Conservation (phyloP, 2,113 vertebrate species). For the Aramus guarauna region DNA sequence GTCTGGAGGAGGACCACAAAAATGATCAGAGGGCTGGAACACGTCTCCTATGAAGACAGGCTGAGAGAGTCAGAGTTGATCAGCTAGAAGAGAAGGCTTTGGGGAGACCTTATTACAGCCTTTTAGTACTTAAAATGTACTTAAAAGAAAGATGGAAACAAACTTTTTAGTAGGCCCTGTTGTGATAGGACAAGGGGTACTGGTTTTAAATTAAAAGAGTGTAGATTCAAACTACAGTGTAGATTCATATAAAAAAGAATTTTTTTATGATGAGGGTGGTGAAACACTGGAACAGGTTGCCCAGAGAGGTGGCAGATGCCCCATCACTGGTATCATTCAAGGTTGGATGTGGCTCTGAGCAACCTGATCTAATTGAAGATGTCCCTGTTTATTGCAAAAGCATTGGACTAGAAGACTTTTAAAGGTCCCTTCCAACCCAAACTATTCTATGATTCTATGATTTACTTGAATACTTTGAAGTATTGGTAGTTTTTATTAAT, state of each 20-base stretch:
- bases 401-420: accelerated
- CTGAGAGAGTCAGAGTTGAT: neutral
- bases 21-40: neutral
- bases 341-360: neutral
- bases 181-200: neutral
- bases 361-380: neutral
- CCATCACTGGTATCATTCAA: neutral
- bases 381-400: neutral
- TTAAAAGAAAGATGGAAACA: neutral
- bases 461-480: neutral
- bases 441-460: neutral
- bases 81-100: neutral
- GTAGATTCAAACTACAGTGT: neutral
- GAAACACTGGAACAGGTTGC: neutral
- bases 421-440: neutral
- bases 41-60: neutral
- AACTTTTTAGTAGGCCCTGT: neutral
- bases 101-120: neutral
- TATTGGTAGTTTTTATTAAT: neutral
- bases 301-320: neutral
- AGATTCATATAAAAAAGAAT: neutral
- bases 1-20: neutral
- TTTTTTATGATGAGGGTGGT: neutral
- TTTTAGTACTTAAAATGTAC: neutral
- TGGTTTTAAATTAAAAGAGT: neutral